Base-by-base conservation (phyloP, 2,888 invertebrate genomes). In the Clunio marinus region DNA sequence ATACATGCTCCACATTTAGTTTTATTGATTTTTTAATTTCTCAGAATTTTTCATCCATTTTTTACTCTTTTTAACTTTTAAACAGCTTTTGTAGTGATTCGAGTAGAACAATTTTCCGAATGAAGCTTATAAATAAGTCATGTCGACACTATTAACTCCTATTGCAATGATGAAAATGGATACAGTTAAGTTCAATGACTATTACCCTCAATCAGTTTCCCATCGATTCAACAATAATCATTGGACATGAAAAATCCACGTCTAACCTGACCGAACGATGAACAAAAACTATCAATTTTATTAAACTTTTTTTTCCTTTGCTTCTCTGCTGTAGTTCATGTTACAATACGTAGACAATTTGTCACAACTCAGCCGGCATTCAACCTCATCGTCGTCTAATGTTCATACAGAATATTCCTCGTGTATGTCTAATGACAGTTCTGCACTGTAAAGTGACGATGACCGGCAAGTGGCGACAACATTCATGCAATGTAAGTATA, bases 271-370 rank as follows among this genome's bases (percentile, higher is more conserved):
- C 41, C 62, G 37, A 62, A 24, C 41, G 62, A 62, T 62, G 28
- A 62, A 37, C 35, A 22, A 62, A 62, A 62, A 62, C 62, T 62
- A 62, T 62, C 37, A 62, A 41, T 62, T 60, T 37, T 62, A 59
- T 25, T 13, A n/a, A n/a, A 41, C 41, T 41, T 41, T 41, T 41
- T 41, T 41, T 41, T n/a, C 41, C 41, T 32, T 20, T 13, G 22
- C 57, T 13, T 57, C 13, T 27, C 27, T 57, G 27, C 22, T 7
- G 22, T 32, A n/a, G 27, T 59, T 27, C 27, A 25, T 27, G 17
- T 41, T 41, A 41, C 41, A 41, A 41, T 41, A 41, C 25, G 58
- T 28, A 58, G n/a, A 58, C 27, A 58, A 58, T 58, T 58, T 58
- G 58, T 58, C 58, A 58, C 22, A 25, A 15, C n/a, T 58, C 28